phyloP scores from a whole-genome alignment of 1,140 invertebrate species.

The Elymnias hypermnestra region DNA sequence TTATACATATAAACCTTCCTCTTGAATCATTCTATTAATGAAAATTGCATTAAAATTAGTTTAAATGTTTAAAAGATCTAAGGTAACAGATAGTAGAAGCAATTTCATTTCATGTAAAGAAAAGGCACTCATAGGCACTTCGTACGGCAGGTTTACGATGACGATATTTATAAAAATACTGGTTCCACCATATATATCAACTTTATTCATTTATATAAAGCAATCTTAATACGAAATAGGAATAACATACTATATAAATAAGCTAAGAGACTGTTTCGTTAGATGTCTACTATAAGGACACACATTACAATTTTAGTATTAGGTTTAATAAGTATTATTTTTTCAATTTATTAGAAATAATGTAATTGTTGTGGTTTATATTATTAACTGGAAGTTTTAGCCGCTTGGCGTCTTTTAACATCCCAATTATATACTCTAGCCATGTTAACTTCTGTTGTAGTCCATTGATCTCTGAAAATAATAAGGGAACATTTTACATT shows the following conservation, averaged over 20 bases:
- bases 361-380: background rate
- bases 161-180: too few species aligned
- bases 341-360: too few species aligned
- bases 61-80: too few species aligned
- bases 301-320: background rate
- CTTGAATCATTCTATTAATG: too few species aligned
- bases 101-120: too few species aligned
- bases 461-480: slow-evolving; percentile 93
- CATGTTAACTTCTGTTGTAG: slow-evolving; percentile 99
- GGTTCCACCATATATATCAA: background rate
- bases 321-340: too few species aligned
- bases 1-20: too few species aligned
- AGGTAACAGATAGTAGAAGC: too few species aligned
- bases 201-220: background rate
- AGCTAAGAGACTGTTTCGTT: background rate
- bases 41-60: too few species aligned
- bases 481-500: slow-evolving; percentile 13
- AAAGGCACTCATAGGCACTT: too few species aligned
- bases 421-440: slow-evolving; percentile 97
- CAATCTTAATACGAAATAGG: background rate
- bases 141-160: too few species aligned
- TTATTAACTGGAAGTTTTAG: slow-evolving; percentile 50
- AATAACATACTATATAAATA: background rate
- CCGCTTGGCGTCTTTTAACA: slow-evolving; percentile 89
- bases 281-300: background rate